A percentile compares a stretch with the other conserved stretches of the same genome.
These are phyloP conservation scores for Tridacna crocea DNA, from an alignment of 2,888 invertebrate genomes.

Conservation along the genomic window DNA sequence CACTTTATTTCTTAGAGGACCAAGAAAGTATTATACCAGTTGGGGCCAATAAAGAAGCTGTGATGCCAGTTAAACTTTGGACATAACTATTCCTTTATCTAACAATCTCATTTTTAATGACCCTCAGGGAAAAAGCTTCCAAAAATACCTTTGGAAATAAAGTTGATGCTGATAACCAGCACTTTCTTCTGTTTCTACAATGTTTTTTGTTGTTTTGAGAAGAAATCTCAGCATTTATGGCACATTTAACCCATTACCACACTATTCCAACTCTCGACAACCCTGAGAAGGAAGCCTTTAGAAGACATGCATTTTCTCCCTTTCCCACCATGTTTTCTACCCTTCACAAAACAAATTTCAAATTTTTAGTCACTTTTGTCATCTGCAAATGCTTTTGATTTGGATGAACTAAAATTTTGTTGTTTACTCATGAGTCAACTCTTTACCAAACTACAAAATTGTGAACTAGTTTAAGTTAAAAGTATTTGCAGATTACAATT, in stretches of 20 bases:
- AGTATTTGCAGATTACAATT: no score
- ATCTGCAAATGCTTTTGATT: no score
- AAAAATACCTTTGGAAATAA: background rate
- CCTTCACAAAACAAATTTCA: no score
- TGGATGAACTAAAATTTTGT: no score
- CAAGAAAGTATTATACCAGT: conserved; percentile 93
- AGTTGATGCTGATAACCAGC: background rate
- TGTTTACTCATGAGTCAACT: no score
- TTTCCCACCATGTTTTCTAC: no score
- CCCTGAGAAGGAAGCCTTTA: no score
- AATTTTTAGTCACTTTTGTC: no score
- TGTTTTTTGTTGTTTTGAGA: background rate
- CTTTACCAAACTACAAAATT: no score
- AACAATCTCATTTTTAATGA: background rate
- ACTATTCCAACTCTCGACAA: background rate
- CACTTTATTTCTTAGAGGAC: conserved; percentile 93
- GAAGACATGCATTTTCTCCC: background rate
- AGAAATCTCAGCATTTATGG: background rate
- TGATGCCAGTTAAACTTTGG: conserved; percentile 97
- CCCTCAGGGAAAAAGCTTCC: background rate
- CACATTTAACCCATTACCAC: background rate
- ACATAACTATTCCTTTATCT: conserved; percentile 86
- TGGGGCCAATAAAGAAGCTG: conserved; percentile 92
- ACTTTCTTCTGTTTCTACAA: background rate
- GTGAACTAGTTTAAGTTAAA: no score